These are phyloP conservation scores for Cyprinella venusta DNA, from an alignment of 2,797 vertebrate genomes.

Conservation along the genomic window DNA sequence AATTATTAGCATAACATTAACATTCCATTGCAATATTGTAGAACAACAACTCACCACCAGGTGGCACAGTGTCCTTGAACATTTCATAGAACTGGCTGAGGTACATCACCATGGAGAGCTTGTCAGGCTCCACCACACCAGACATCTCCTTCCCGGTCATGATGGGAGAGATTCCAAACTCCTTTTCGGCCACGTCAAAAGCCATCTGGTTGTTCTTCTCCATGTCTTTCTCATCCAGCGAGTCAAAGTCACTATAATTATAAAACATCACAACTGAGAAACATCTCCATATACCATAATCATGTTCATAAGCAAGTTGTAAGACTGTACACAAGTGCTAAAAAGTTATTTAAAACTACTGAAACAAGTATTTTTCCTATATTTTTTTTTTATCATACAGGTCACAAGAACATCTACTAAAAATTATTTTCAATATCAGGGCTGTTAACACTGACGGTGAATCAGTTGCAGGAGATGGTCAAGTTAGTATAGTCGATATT, in stretches of 20 bases:
- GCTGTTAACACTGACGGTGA: background rate
- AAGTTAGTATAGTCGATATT: background rate
- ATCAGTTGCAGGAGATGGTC: background rate
- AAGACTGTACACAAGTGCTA: background rate
- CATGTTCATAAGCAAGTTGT: background rate
- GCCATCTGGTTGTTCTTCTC: conserved; percentile 95
- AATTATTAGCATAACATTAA: background rate
- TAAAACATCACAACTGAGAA: background rate
- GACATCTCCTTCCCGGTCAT: conserved; percentile 99
- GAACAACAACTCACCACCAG: conserved; percentile 82
- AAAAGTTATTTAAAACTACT: background rate
- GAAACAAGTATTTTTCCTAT: no score
- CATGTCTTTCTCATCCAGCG: conserved; percentile 88
- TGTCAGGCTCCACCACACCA: conserved; percentile 93
- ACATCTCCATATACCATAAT: background rate
- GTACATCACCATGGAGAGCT: conserved; percentile 99
- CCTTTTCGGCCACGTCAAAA: conserved; percentile 93
- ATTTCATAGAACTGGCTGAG: conserved; percentile 99
- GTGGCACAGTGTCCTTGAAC: conserved; percentile 95
- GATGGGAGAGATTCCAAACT: conserved; percentile 96
- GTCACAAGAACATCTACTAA: background rate
- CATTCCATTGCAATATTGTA: background rate
- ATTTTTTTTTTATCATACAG: background rate
- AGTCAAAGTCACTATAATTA: conserved; percentile 87
- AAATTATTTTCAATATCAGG: background rate